These are phyloP conservation scores for Aix galericulata DNA, from an alignment of 2,113 vertebrate genomes.

Conservation along the genomic window DNA sequence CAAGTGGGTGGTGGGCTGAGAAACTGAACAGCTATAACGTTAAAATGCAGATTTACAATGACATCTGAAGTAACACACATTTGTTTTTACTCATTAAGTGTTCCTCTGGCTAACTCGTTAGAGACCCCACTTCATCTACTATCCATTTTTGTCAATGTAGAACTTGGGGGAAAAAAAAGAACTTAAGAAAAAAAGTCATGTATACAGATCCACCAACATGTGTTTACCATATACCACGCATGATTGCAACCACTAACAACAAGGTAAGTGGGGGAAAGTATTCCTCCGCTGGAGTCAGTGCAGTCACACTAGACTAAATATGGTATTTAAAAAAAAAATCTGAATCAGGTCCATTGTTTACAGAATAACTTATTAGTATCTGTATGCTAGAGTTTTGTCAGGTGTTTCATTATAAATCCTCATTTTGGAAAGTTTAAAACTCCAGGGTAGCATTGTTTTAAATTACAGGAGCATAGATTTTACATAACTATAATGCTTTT, in stretches of 20 bases:
- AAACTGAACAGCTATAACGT: neutral
- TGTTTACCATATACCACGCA: slow-evolving; percentile 34
- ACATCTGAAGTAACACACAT: neutral
- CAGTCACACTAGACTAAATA: slow-evolving; percentile 29
- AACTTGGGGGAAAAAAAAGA: neutral
- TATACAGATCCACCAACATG: neutral
- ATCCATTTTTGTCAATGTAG: slow-evolving; percentile 32
- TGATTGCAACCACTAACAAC: slow-evolving; percentile 23
- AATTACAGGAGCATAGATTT: slow-evolving; percentile 56
- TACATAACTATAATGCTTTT: slow-evolving; percentile 47
- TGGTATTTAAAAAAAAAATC: slow-evolving; percentile 28
- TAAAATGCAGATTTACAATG: neutral
- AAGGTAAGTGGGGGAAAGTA: slow-evolving; percentile 20
- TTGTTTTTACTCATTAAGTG: slow-evolving; percentile 40
- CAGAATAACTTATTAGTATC: slow-evolving; percentile 60
- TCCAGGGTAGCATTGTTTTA: slow-evolving; percentile 62
- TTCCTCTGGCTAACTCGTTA: slow-evolving; percentile 41
- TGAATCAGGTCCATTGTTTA: slow-evolving; percentile 58
- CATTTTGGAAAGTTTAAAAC: slow-evolving; percentile 55
- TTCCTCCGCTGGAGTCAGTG: slow-evolving; percentile 33
- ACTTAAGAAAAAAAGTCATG: neutral
- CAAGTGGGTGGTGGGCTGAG: neutral
- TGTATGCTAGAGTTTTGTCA: slow-evolving; percentile 49
- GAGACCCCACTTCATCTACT: slow-evolving; percentile 50
- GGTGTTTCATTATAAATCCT: slow-evolving; percentile 68